Conservation (phyloP, 2,797 vertebrate species). For the Gambusia yucatana region DNA sequence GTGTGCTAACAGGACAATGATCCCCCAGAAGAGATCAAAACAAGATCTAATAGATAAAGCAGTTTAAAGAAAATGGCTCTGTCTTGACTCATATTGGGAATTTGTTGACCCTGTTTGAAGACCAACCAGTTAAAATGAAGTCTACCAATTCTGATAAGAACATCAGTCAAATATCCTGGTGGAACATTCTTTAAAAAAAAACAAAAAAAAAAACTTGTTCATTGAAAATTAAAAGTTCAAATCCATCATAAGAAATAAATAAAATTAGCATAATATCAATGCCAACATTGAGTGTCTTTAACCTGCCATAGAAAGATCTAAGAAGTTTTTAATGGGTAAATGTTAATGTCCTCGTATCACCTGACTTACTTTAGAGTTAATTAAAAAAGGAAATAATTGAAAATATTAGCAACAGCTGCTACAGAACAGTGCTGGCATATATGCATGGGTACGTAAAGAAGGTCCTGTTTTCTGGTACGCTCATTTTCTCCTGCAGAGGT, state of each 20-base stretch:
- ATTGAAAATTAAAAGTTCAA: background rate
- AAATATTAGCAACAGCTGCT: conserved; percentile 4
- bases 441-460: background rate
- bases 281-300: background rate
- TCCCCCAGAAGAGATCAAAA: background rate
- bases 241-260: background rate
- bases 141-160: background rate
- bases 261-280: background rate
- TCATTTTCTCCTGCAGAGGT: conserved; percentile 28
- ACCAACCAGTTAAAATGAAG: background rate
- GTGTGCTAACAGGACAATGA: background rate
- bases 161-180: background rate
- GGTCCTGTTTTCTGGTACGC: background rate
- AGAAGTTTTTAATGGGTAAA: background rate
- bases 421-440: background rate
- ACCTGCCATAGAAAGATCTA: background rate
- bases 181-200: background rate
- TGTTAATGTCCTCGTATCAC: background rate
- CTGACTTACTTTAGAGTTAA: background rate
- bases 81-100: background rate
- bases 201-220: too few relatives aligned
- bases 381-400: background rate
- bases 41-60: background rate
- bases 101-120: background rate
- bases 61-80: background rate